Evolutionary conservation across 2,888 invertebrate species (phyloP).

Genomic region (Mimachlamys varia): DNA sequence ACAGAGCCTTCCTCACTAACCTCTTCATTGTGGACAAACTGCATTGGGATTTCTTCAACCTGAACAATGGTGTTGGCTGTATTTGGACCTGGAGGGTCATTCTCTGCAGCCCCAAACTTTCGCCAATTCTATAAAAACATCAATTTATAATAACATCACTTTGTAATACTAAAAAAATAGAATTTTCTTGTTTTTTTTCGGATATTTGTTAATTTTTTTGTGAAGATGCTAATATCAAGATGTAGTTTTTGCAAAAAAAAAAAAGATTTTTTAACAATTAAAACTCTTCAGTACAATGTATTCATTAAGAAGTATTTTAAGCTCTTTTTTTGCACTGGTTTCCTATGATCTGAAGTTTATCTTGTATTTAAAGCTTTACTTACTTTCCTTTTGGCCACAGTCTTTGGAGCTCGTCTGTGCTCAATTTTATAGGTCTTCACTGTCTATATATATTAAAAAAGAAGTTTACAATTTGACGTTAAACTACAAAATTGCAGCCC

Average conservation of each 20-base stretch:
- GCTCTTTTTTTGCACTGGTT: too few species aligned
- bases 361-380: too few species aligned
- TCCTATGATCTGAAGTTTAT: too few species aligned
- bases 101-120: slow-evolving; percentile 95
- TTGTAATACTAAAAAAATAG: neutral
- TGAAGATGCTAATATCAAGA: too few species aligned
- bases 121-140: slow-evolving; percentile 87
- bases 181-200: too few species aligned
- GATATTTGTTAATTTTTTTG: too few species aligned
- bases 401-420: slow-evolving; percentile 89
- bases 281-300: too few species aligned
- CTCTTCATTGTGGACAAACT: slow-evolving; percentile 82
- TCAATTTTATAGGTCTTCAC: slow-evolving; percentile 93
- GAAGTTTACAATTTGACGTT: neutral
- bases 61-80: slow-evolving; percentile 98
- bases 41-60: slow-evolving; percentile 96
- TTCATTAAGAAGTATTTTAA: too few species aligned
- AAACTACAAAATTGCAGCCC: too few species aligned
- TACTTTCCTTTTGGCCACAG: slow-evolving; percentile 93
- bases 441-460: slow-evolving; percentile 78
- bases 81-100: slow-evolving; percentile 98
- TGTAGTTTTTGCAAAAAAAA: too few species aligned
- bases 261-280: too few species aligned
- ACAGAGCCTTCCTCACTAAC: slow-evolving; percentile 61
- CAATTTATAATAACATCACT: neutral